Conservation (phyloP, 2,888 invertebrate species). For the Amphipoea lucens region DNA sequence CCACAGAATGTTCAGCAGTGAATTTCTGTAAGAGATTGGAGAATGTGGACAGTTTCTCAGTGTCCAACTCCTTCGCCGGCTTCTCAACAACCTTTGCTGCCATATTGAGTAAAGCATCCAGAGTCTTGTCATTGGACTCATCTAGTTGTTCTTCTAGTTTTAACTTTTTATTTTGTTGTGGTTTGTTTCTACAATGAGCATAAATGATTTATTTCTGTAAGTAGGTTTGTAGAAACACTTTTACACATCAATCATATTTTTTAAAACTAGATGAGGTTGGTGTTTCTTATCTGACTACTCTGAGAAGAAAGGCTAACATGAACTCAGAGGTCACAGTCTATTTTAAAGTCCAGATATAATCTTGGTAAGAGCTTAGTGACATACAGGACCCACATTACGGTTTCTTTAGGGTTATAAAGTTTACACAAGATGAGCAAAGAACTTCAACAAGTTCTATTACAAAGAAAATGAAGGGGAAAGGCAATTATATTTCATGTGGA, state of each 20-base stretch:
- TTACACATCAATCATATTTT: no score
- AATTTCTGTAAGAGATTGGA: slow-evolving; percentile 87
- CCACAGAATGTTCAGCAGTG: slow-evolving; percentile 85
- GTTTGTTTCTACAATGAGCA: slow-evolving; percentile 71
- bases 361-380: not conserved
- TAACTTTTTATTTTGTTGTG: slow-evolving; percentile 78
- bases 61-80: slow-evolving; percentile 76
- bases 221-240: not conserved
- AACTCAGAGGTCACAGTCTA: not conserved
- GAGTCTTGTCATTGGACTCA: slow-evolving; percentile 90
- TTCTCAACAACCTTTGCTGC: slow-evolving; percentile 81
- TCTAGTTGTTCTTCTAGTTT: slow-evolving; percentile 78
- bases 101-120: slow-evolving; percentile 89
- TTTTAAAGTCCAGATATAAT: not conserved
- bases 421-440: not conserved
- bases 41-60: slow-evolving; percentile 85
- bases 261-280: no score
- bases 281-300: no score
- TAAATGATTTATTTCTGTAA: not conserved
- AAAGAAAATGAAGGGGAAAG: not conserved
- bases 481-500: not conserved
- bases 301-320: no score
- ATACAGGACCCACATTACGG: not conserved
- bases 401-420: not conserved
- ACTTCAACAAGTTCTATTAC: not conserved